Base-by-base conservation (phyloP, 2,113 vertebrate species). In the Anarrhichthys ocellatus region DNA sequence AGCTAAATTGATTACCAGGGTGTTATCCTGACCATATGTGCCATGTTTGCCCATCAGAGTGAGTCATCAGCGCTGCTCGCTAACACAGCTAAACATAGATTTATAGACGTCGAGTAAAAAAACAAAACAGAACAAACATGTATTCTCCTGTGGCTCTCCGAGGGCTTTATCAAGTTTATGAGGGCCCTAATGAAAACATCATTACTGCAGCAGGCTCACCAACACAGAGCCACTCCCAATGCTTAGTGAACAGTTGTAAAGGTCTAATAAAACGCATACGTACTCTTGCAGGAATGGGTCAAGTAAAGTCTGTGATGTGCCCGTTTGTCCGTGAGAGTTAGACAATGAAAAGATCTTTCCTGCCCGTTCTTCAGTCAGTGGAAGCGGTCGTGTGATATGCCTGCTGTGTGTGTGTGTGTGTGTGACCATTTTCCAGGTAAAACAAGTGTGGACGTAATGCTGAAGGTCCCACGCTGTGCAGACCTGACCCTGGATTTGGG, bases 21-120 rank as follows among this genome's bases (percentile, higher is more conserved):
- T 5, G 20, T 71, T 15, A 72, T 79, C 34, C 24, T 4, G 17
- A 78, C 65, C 87, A 81, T 82, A 84, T 82, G 86, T 48, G 50
- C n/a, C 1, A 15, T 48, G 34, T 80, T 73, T 64, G 61, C 17
- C 42, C 20, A 27, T 68, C 76, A 46, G 54, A 50, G 27, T 6
- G 52, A 73, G 62, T 6, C 65, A 65, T 83, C 76, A 71, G 67
- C 6, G 29, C 20, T 1, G 22, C 72, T 83, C 71, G 44, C 56
- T 15, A 58, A 27, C 69, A 17, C 2, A 5, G 32, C 59, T 48
- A 72, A 80, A 90, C 24, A 29, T 0, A 34, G 76, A 78, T 87
- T 87, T 83, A 80, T 20, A 38, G 75, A 27, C 17, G 40, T 50
- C n/a, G 9, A 0, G 7, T 66, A 58, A 67, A 76, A 76, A 14